Base-by-base conservation (phyloP, 2,113 vertebrate species). In the Colinus virginianus region DNA sequence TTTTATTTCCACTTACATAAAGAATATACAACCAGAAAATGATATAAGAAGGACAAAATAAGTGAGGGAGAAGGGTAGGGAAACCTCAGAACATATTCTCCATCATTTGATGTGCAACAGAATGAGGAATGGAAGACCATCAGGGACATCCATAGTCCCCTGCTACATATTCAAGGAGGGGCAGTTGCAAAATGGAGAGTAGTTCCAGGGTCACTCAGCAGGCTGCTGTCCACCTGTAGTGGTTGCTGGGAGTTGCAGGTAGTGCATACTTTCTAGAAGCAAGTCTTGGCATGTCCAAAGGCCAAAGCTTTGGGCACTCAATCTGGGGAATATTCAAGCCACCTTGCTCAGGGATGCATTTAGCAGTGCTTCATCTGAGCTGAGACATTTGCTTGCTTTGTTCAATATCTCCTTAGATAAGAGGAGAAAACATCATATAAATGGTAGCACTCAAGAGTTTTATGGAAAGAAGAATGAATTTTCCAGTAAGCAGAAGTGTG, bases 221-320 rank as follows among this genome's bases (percentile, higher is more conserved):
- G 84, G 62, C 55, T 84, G 67, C 59, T 89, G 90, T 81, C 78
- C 93, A 96, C 81, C 75, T 94, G 75, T 90, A 92, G 89, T 89
- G 76, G 91, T 89, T 3, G 17, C 46, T 88, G 71, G 53, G n/a
- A 68, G 30, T 34, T 63, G 87, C 55, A 84, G 78, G 46, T 85
- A 90, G 55, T 78, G 85, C 59, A 30, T 77, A n/a, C 63, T 59
- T 95, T 48, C 59, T 62, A 70, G 67, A 85, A 90, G 59, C 72
- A 48, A 14, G 36, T 13, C 30, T 76, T 14, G 3, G 17, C 63
- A 40, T 58, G 46, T 85, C 76, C 67, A 53, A 88, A 88, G 28
- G 28, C 34, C 26, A 23, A 18, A 46, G 23, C 43, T 53, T 82
- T 80, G 91, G 82, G 49, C 67, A 49, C 16, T 32, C 36, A 85